Percentiles rank a stretch among this genome's conserved stretches.
Conservation (phyloP, 2,888 invertebrate genomes). For the Pollenia labialis region DNA sequence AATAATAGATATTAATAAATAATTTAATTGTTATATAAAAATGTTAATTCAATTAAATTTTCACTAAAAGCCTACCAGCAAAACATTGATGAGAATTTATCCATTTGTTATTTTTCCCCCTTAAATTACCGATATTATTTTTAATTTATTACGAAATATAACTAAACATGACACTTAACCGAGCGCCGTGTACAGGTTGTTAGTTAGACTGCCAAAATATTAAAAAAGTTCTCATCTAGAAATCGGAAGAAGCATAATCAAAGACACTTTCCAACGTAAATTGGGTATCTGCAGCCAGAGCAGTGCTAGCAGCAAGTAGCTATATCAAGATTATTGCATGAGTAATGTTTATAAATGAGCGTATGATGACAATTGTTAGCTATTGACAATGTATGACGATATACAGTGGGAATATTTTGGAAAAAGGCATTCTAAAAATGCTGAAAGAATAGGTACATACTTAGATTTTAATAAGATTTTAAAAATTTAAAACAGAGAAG, state of each 20-base stretch:
- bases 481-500: too few species aligned
- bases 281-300: constrained; percentile 26
- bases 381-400: constrained; percentile 28
- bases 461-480: neutral
- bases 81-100: constrained; percentile 61
- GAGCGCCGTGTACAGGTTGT: constrained; percentile 12
- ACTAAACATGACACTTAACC: constrained; percentile 46
- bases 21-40: constrained; percentile 4
- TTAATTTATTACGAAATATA: constrained; percentile 30
- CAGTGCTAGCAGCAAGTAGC: constrained; percentile 15
- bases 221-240: constrained; percentile 45
- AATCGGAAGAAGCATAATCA: constrained; percentile 35
- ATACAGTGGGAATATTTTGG: neutral
- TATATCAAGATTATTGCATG: constrained; percentile 30
- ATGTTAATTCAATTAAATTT: neutral
- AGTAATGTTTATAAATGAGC: constrained; percentile 62
- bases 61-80: constrained; percentile 63
- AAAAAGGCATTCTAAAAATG: neutral
- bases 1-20: constrained; percentile 7
- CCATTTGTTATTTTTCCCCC: constrained; percentile 43
- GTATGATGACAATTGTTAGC: constrained; percentile 44
- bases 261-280: constrained; percentile 33
- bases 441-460: too few species aligned
- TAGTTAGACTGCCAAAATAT: constrained; percentile 34
- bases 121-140: neutral